Evolutionary conservation across 2,888 invertebrate genomes (phyloP), one percentile per base, ranked within the genome.

Genomic region (Ochropacha duplaris): DNA sequence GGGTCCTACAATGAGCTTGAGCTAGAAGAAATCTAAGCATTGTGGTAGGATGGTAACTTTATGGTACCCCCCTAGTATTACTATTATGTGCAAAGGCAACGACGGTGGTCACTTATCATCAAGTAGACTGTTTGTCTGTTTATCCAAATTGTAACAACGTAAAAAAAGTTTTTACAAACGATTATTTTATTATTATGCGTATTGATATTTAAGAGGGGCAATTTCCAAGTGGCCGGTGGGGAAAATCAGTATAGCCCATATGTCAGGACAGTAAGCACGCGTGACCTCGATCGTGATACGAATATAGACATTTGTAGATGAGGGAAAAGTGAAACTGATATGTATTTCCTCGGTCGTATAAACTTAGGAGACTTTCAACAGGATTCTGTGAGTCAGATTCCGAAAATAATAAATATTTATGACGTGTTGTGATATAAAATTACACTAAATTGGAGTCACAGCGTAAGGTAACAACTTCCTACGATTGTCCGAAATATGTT

Each of bases 251-350:
- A 76, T 70, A 62, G 68, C 74, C 76, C 72, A 79, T 78, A 76
- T 68, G 74, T 72, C 68, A 67, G 75, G 81, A 76, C 80, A 78
- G 80, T 80, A 77, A 79, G 80, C 90, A 90, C 88, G 90, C 83
- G 84, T 84, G 88, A 75, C 90, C 89, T 67, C 83, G 74, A 87
- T 92, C 92, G 92, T 92, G 92, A 84, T 80, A 77, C 76, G 90
- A 89, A 90, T 92, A 85, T 83, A 77, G 78, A 83, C 82, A 79
- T 82, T 78, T 79, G 78, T 79, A 86, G 83, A 86, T 83, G 84
- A 83, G 85, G 80, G 88, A 91, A 88, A 92, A 92, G 92, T 90
- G 90, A 92, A 92, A 90, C 87, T 88, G 88, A 88, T 90, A 84
- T 80, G 78, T 79, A 73, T 78, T 86, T 79, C 80, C 78, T 76